Base-by-base conservation (phyloP, 2,797 vertebrate species). In the Pipistrellus kuhlii region DNA sequence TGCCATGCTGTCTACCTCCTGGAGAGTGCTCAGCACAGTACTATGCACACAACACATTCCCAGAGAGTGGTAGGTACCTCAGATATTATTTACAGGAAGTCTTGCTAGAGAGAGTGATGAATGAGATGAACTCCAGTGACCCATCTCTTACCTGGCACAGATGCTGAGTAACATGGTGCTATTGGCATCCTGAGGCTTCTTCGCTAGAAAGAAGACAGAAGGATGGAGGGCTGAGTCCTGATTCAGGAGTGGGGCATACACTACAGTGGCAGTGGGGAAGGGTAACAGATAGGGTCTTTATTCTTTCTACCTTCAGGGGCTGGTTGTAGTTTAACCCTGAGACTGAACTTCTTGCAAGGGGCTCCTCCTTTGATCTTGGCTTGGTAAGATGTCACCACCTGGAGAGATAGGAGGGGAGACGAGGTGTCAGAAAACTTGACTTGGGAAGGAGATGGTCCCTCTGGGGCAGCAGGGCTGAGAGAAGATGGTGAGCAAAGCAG, bases 351-450 rank as follows among this genome's bases (percentile, higher is more conserved):
- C 87, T 98, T 96, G 94, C 99, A 99, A 1, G 78, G 27, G 69
- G 14, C 1, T 3, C 98, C 96, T 68, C 88, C 96, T 0, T 97
- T 98, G 27, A 98, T 93, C 32, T 98, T 96, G 94, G 99, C 98
- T 0, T 99, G 98, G 97, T 99, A 99, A 84, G 98, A 3, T 0
- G 99, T 99, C 92, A 98, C 98, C 94, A 99, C 98, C 98, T 99
- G 97, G 32, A 3, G 2, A 84, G 20, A 20, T 0, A 12, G 51
- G 5, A 48, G 2, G 5, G 64, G 38, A 46, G 44, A 51, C 6
- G 15, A 69, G 15, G 5, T 15, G 21, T 77, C 41, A 68, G 59
- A 6, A 5, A 30, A 8, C 4, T 17, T 48, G 64, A 27, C 66
- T 72, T 53, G 46, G 69, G 62, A 78, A 51, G 18, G 23, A 38